A percentile compares a stretch with the other conserved stretches of the same genome.
phyloP scores from a whole-genome alignment of 1,140 invertebrate species.

The Drosophila yakuba region DNA sequence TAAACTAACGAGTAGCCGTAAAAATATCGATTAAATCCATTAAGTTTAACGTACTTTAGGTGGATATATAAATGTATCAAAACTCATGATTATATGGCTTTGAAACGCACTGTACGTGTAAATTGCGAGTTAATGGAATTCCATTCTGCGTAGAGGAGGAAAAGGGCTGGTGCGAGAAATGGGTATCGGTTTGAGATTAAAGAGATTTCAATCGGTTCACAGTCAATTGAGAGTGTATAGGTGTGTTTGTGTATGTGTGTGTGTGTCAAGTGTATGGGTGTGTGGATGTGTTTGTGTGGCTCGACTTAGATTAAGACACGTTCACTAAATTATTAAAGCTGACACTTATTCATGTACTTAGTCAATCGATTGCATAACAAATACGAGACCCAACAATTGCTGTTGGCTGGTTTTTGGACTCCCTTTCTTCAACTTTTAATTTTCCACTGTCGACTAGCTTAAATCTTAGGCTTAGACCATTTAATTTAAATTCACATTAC shows the following conservation, averaged over 20 bases:
- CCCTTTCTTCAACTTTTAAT: constrained; percentile 25
- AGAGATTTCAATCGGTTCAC: constrained; percentile 68
- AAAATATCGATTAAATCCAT: no score
- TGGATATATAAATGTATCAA: no score
- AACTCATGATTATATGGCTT: no score
- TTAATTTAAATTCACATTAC: constrained; percentile 60
- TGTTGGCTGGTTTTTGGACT: constrained; percentile 22
- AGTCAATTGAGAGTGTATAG: constrained; percentile 25
- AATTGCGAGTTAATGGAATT: neutral
- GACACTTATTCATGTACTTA: constrained; percentile 76
- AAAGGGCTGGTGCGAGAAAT: constrained; percentile 21
- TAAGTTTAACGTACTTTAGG: no score
- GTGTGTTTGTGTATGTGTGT: constrained; percentile 11
- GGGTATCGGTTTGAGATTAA: constrained; percentile 54
- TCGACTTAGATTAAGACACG: constrained; percentile 69
- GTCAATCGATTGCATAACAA: constrained; percentile 76
- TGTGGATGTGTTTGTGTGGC: constrained; percentile 33
- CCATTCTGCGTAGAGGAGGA: constrained; percentile 25
- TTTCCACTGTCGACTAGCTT: constrained; percentile 41
- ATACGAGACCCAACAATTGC: constrained; percentile 51
- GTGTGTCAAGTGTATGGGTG: constrained; percentile 17
- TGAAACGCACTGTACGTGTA: constrained; percentile 19
- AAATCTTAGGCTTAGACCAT: constrained; percentile 53
- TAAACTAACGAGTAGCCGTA: no score
- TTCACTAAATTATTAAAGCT: constrained; percentile 84